Evolutionary conservation across 2,113 vertebrate species (phyloP).

Genomic region (Bungarus multicinctus): DNA sequence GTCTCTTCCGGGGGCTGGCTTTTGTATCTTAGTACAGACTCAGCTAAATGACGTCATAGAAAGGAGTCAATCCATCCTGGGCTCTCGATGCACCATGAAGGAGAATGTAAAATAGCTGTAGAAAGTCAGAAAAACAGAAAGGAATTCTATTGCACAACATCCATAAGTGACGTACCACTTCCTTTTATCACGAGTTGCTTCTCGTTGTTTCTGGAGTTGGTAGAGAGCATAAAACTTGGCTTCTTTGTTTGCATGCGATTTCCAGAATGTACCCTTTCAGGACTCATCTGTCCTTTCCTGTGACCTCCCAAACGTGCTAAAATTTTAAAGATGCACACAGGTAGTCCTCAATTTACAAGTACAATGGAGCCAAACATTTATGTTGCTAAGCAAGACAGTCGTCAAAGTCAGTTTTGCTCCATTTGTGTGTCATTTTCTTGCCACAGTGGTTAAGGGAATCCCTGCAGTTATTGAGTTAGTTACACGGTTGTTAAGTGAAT

Average conservation of each 20-base stretch:
- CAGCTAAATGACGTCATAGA: too few species aligned
- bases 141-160: not conserved
- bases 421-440: too few species aligned
- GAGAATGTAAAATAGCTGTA: not conserved
- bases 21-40: too few species aligned
- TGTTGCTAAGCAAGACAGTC: not conserved
- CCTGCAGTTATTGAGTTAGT: too few species aligned
- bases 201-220: not conserved
- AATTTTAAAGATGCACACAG: not conserved
- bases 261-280: not conserved
- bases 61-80: too few species aligned
- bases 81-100: too few species aligned
- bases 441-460: too few species aligned
- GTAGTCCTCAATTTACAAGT: not conserved
- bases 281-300: not conserved
- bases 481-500: too few species aligned
- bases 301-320: not conserved
- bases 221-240: not conserved
- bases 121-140: not conserved
- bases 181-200: not conserved
- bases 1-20: too few species aligned
- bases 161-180: not conserved
- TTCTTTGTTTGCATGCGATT: not conserved
- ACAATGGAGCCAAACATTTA: not conserved
- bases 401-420: too few species aligned